A percentile compares a stretch with the other conserved stretches of the same genome.
Evolutionary conservation across 2,888 invertebrate genomes (phyloP).

Genomic region (Scelioninae gen. 1): DNA sequence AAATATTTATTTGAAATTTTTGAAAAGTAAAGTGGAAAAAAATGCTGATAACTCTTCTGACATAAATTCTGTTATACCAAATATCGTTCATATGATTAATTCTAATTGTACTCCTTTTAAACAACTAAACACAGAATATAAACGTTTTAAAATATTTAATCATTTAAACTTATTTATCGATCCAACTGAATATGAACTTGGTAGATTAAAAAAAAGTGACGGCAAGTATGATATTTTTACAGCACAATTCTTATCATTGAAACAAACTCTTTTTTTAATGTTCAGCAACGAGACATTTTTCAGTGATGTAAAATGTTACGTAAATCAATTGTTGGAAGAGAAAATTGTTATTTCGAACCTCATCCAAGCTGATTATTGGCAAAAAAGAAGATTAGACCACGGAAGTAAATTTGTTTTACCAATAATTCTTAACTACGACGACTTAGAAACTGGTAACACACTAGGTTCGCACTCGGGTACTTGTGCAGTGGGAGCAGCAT

Average conservation of each 20-base stretch:
- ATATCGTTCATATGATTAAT: slow-evolving; percentile 2
- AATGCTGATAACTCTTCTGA: background rate
- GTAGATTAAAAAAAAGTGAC: slow-evolving; percentile 5
- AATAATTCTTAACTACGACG: slow-evolving; percentile 15
- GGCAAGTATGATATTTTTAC: background rate
- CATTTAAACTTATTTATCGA: slow-evolving; percentile 25
- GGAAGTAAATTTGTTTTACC: slow-evolving; percentile 26
- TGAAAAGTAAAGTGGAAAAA: slow-evolving; percentile 7
- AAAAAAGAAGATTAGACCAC: slow-evolving; percentile 9
- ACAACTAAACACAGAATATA: slow-evolving; percentile 23
- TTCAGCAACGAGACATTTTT: slow-evolving; percentile 9
- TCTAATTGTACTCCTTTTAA: background rate
- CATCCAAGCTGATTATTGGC: slow-evolving; percentile 29
- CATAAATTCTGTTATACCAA: background rate
- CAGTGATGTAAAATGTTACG: slow-evolving; percentile 9
- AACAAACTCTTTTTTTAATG: slow-evolving; percentile 8
- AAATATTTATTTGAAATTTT: slow-evolving; percentile 37
- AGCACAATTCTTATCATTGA: slow-evolving; percentile 11
- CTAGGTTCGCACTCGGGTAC: slow-evolving; percentile 10
- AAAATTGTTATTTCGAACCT: slow-evolving; percentile 16
- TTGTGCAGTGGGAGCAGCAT: slow-evolving; percentile 9
- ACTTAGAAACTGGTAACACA: slow-evolving; percentile 24
- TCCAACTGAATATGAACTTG: slow-evolving; percentile 42
- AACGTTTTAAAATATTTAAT: slow-evolving; percentile 32
- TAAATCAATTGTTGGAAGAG: slow-evolving; percentile 8